Base-by-base conservation (phyloP, 2,888 invertebrate genomes). In the Sarcophaga subvicina region DNA sequence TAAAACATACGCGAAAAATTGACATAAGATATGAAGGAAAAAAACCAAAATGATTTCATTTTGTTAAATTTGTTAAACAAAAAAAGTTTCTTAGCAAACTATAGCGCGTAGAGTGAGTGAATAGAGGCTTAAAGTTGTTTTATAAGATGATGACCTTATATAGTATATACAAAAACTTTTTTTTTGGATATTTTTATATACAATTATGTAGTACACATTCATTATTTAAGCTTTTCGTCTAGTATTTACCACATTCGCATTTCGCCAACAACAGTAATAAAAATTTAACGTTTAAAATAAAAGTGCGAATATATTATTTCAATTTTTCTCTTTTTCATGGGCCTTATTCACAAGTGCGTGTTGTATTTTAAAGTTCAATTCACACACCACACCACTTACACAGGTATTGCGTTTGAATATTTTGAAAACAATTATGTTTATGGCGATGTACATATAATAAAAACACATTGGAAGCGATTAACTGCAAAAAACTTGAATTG, bases 361-460 rank as follows among this genome's bases (percentile, higher is more conserved):
- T 64, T 63, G 47, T 64, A 47, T 37, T 66, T 66, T 64, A 76
- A 76, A 76, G 76, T 76, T 25, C 66, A 66, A 20, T 54, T 54
- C 64, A 14, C 6, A 54, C 54, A 54, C 17, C 10, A 17, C 17
- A 54, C 1, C 54, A n/a, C 2, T 64, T 62, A 76, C 20, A 54
- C 11, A 27, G 2, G 64, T 54, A 49, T 76, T 59, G 66, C 17
- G 62, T 37, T 64, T 66, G 5, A 14, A 49, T 49, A 27, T 54
- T 54, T 49, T 10, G 2, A 10, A 69, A 69, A 22, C 22, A 17
- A 17, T 17, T 54, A 54, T 54, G 12, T 12, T 54, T 14, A 54
- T 4, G 5, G 17, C 54, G 12, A 14, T 4, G 2, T 37, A 37
- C 8, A 37, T 37, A 37, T 2, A 37, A 8, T 37, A 12, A 1